A percentile compares a stretch with the other conserved stretches of the same genome.
phyloP scores from a whole-genome alignment of 2,113 vertebrate species.

The Paratilapia polleni region DNA sequence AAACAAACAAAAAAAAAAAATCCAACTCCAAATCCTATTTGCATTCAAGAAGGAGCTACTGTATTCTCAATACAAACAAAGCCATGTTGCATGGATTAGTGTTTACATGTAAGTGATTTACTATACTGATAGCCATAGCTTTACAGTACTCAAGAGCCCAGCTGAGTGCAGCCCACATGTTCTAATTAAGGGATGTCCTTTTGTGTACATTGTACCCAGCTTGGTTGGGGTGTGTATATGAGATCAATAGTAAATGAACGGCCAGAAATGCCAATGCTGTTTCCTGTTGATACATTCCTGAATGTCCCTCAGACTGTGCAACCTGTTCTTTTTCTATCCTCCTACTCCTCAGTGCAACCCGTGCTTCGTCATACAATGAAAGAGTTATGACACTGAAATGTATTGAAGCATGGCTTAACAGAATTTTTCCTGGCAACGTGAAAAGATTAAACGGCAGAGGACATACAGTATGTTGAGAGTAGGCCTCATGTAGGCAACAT shows the following conservation, averaged over 20 bases:
- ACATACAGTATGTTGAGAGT: neutral
- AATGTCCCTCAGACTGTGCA: constrained; percentile 72
- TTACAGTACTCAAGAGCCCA: constrained; percentile 21
- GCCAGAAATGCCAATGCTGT: constrained; percentile 62
- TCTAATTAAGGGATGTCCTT: constrained; percentile 17
- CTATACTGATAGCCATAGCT: constrained; percentile 61
- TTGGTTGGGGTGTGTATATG: constrained; percentile 31
- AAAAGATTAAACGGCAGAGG: neutral
- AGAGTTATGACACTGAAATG: constrained; percentile 49
- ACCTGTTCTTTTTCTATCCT: constrained; percentile 56
- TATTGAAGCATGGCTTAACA: neutral
- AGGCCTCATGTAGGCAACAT: neutral
- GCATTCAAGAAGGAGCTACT: constrained; percentile 16
- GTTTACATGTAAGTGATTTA: constrained; percentile 28
- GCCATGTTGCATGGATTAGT: constrained; percentile 63
- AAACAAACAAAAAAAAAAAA: neutral
- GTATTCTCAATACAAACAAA: constrained; percentile 47
- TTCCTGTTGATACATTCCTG: constrained; percentile 74
- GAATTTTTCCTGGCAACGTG: constrained; percentile 17
- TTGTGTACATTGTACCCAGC: constrained; percentile 35
- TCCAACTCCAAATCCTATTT: neutral
- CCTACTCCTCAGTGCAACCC: constrained; percentile 56
- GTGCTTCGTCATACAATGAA: constrained; percentile 57
- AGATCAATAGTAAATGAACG: constrained; percentile 43
- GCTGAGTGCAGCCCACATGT: constrained; percentile 51